Evolutionary conservation across 2,888 invertebrate genomes (phyloP), one percentile per base, ranked within the genome.

Genomic region (Nomada fabriciana): DNA sequence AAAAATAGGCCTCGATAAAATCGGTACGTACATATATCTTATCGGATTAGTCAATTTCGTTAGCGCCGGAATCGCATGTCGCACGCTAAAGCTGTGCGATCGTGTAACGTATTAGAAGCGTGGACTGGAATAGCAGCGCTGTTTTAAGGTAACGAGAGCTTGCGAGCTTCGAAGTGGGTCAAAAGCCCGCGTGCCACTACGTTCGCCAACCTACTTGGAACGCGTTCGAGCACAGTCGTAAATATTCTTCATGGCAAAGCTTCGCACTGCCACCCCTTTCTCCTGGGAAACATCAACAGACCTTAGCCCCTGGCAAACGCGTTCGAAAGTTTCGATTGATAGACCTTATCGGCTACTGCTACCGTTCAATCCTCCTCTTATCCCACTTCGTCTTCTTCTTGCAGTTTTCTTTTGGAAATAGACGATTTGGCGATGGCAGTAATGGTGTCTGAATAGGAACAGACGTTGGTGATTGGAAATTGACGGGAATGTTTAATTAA

Each of bases 141-240:
- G 86, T 87, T 90, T 90, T 89, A 87, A 89, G 86, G 87, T 86
- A 88, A 89, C 84, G 81, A 83, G 81, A 86, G 85, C 88, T 86
- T 86, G 84, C 86, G 60, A 89, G 86, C 81, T 57, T 83, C 83
- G 79, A 91, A 91, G 83, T 90, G 86, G 91, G 91, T 91, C 90
- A 89, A 90, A 91, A 89, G 86, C 84, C 86, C 80, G 78, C 69
- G 82, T 76, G 85, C 78, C 77, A 15, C 53, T 43, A 29, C 65
- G 61, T 76, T 74, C 64, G 86, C 76, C 84, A 85, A 86, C 85
- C 87, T 80, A 84, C 77, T 85, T 84, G 80, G 81, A 84, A 82
- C 73, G 75, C 74, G 53, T 81, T 81, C 78, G 82, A 84, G 76
- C 57, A 25, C 47, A 83, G 69, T 86, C 76, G 80, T 73, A 75